Evolutionary conservation across 2,113 vertebrate species (phyloP).

Genomic region (Ondatra zibethicus): DNA sequence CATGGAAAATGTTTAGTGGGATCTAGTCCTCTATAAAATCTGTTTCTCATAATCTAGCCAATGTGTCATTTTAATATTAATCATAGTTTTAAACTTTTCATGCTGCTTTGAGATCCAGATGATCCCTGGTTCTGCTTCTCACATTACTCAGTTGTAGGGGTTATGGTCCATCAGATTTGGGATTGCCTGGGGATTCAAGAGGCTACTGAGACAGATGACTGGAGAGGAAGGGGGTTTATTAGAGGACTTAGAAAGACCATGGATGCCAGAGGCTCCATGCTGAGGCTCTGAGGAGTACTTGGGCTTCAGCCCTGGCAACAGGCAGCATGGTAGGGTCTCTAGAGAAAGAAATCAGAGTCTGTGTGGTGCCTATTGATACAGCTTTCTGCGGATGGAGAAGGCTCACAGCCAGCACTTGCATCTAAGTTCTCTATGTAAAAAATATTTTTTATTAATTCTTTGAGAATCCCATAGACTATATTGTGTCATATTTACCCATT

Average conservation of each 20-base stretch:
- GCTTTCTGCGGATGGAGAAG: background rate
- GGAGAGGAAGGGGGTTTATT: background rate
- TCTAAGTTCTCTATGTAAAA: background rate
- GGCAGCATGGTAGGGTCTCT: background rate
- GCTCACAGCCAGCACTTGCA: background rate
- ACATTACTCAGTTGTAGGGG: background rate
- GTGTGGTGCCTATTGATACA: background rate
- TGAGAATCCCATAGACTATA: background rate
- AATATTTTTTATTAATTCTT: background rate
- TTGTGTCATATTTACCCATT: background rate
- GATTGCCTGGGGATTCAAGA: background rate
- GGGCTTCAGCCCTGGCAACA: background rate
- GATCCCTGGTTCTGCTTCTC: background rate
- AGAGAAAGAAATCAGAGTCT: background rate
- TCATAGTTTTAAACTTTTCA: background rate
- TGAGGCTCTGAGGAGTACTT: background rate
- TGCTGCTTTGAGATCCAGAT: background rate
- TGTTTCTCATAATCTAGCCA: background rate
- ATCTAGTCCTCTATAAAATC: background rate
- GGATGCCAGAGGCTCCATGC: background rate
- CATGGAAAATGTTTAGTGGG: background rate
- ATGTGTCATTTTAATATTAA: background rate
- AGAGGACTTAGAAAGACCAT: background rate
- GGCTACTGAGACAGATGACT: background rate
- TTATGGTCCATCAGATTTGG: background rate